Base-by-base conservation (phyloP, 2,797 vertebrate genomes). In the Enoplosus armatus region DNA sequence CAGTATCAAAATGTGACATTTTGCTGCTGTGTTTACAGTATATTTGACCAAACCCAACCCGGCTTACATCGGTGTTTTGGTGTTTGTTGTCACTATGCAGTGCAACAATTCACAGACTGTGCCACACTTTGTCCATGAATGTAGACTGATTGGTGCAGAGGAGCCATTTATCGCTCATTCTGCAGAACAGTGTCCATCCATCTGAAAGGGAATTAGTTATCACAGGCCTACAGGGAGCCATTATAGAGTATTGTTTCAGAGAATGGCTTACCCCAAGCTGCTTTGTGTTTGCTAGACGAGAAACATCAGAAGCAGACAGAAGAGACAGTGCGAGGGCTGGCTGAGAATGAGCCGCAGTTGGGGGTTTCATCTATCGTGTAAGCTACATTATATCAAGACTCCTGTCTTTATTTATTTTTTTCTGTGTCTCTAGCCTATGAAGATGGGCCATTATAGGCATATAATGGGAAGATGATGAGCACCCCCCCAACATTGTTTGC, bases 121-220 rank as follows among this genome's bases (percentile, higher is more conserved):
- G 60, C 60, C 10, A 16, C 61, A 73, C 67, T 83, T 75, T 84
- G 33, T 68, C 56, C 56, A 67, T 92, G 86, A 87, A 90, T 90
- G 47, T 69, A 66, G 66, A 77, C 72, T 87, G 84, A 90, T 87
- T 86, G 86, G 83, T 86, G 79, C 69, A 80, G 77, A 76, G 69
- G 71, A 86, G 37, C 39, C 65, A 85, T 88, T 89, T 88, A 90
- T 90, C 72, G 69, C 69, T 90, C 79, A 86, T 86, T 91, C 79
- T 85, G 66, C 75, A 76, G 82, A 90, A 78, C 66, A 73, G 78
- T 85, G 86, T 80, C 86, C 83, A 88, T 87, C 80, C 82, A 92
- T 90, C 80, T 87, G 85, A 90, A 88, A 87, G 87, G 62, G 90
- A 93, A 91, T 92, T 91, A 89, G 88, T 93, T 95, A 89, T 94